Evolutionary conservation across 1,140 invertebrate genomes (phyloP), one percentile per base, ranked within the genome.

Genomic region (Tetramorium parvispinum): DNA sequence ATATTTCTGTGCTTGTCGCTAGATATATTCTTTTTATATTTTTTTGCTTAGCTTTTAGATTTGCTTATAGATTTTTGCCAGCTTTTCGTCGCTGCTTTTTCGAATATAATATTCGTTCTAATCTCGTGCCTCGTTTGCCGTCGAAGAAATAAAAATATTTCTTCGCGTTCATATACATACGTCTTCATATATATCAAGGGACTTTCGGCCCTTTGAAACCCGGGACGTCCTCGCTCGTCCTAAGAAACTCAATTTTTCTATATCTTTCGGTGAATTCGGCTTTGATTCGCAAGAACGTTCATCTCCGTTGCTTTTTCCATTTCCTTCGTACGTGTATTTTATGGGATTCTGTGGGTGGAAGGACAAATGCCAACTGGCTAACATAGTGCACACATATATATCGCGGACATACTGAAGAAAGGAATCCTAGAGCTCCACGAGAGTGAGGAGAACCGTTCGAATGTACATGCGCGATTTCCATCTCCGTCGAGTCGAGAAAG

Each of bases 321-420:
- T 43, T 66, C 32, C 61, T n/a, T 43, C 61, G 46, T 37, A 24
- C 3, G n/a, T 16, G 46, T 68, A 46, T 49, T 68, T 79, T 83
- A 49, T 13, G 43, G 24, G 65, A 70, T 51, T 79, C 79, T 21
- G 32, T 18, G 46, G 21, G 37, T 8, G 79, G 37, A 40, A 70
- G 68, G 27, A 83, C 77, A 79, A 79, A 79, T 53, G 77, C 61
- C 27, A 32, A 37, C 66, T 37, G 66, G 13, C 79, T 82, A 49
- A 75, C 68, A 16, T 73, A 59, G n/a, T 49, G 27, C n/a, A 24
- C 3, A 27, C 18, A 63, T 2, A 13, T 16, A 24, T 24, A n/a
- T 16, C 24, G 37, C 49, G 37, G 21, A 21, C 24, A 24, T 75
- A 83, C 57, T 49, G n/a, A 75, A 73, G 51, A 13, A 24, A 73